phyloP scores from a whole-genome alignment of 2,888 invertebrate genomes.

The Macrophya alboannulata region DNA sequence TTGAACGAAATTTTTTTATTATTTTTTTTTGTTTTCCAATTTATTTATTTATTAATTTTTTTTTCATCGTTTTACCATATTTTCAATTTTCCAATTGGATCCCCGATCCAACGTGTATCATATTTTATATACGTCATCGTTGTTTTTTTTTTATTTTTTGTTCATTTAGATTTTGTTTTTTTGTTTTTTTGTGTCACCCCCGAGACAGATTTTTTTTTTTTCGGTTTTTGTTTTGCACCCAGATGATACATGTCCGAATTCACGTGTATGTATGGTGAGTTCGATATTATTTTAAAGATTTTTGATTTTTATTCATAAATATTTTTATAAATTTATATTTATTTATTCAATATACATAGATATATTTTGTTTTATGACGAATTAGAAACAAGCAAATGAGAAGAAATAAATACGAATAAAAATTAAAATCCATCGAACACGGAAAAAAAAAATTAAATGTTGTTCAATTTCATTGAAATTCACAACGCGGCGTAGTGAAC shows the following conservation, averaged over 20 bases:
- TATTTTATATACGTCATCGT: constrained; percentile 10
- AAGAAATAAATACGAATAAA: background rate
- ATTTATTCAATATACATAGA: too few relatives aligned
- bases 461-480: background rate
- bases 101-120: constrained; percentile 61
- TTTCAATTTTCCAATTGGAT: background rate
- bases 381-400: background rate
- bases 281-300: background rate
- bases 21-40: background rate
- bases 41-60: constrained; percentile 8
- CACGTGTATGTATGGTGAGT: background rate
- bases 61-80: background rate
- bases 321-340: background rate
- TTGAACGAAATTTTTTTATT: background rate
- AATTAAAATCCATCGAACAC: background rate
- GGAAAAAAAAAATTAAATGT: background rate
- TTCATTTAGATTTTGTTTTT: constrained; percentile 65
- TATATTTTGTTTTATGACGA: too few relatives aligned
- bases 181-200: background rate
- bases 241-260: background rate
- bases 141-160: constrained; percentile 35
- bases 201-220: too few relatives aligned
- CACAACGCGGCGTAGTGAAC: background rate
- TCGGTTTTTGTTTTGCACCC: background rate
- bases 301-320: background rate